Evolutionary conservation across 2,797 vertebrate genomes (phyloP).

Genomic region (Melanotaenia trifasciata): DNA sequence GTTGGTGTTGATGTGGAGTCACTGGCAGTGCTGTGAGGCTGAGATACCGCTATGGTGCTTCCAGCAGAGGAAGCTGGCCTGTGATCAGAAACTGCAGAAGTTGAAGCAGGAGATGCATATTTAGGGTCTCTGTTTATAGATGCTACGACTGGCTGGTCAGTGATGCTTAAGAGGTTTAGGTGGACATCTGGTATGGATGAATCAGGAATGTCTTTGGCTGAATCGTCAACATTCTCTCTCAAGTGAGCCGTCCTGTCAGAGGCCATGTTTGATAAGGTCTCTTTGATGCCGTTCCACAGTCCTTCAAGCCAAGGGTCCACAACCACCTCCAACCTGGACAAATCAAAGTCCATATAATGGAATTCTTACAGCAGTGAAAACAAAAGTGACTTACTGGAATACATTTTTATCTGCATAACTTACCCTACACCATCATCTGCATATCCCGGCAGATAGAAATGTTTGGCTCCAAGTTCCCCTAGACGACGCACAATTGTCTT

Average conservation of each 20-base stretch:
- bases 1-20: slow-evolving; percentile 37
- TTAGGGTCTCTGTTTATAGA: slow-evolving; percentile 38
- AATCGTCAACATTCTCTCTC: slow-evolving; percentile 9
- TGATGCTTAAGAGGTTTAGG: slow-evolving; percentile 82
- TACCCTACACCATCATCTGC: slow-evolving; percentile 97
- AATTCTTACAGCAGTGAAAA: neutral
- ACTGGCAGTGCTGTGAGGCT: slow-evolving; percentile 13
- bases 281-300: slow-evolving; percentile 90
- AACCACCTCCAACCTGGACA: slow-evolving; percentile 90
- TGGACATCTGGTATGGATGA: slow-evolving; percentile 65
- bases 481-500: slow-evolving; percentile 90
- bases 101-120: slow-evolving; percentile 42
- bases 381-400: neutral
- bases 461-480: slow-evolving; percentile 90
- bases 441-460: slow-evolving; percentile 91
- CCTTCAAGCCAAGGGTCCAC: slow-evolving; percentile 95
- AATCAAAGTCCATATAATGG: slow-evolving; percentile 21
- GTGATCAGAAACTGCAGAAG: slow-evolving; percentile 43
- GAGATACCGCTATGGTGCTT: slow-evolving; percentile 20
- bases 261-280: slow-evolving; percentile 80
- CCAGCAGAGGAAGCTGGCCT: slow-evolving; percentile 38
- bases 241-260: slow-evolving; percentile 40
- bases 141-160: slow-evolving; percentile 15
- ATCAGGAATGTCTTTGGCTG: slow-evolving; percentile 20
- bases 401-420: slow-evolving; percentile 44